Conservation (phyloP, 2,888 invertebrate species). For the Epistrophe eligans region DNA sequence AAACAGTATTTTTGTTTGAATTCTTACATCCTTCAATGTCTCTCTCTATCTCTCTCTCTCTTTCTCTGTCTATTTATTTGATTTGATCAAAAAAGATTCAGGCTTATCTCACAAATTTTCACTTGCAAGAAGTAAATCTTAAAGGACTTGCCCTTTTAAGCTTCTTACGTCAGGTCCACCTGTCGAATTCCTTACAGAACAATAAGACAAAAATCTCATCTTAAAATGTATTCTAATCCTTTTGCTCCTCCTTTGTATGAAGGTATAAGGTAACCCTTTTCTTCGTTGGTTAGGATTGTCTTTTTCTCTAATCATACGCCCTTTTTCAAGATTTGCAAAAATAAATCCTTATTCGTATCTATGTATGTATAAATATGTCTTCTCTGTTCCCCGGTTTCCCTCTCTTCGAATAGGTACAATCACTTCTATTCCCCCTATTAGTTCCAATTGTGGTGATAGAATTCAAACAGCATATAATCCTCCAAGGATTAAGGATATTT, state of each 20-base stretch:
- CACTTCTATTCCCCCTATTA: constrained; percentile 56
- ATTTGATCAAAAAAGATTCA: constrained; percentile 27
- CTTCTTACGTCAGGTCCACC: constrained; percentile 65
- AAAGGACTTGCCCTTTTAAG: constrained; percentile 62
- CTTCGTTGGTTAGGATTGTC: background rate
- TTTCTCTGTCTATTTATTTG: background rate
- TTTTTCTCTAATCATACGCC: constrained; percentile 54
- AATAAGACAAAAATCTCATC: constrained; percentile 45
- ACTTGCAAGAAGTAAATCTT: constrained; percentile 49
- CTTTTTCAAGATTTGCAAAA: constrained; percentile 47
- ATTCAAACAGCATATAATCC: constrained; percentile 71
- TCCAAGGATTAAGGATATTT: constrained; percentile 70
- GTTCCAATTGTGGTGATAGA: constrained; percentile 69
- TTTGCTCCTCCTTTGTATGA: no score
- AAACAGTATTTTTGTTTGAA: background rate
- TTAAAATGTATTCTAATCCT: constrained; percentile 56
- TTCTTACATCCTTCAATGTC: background rate
- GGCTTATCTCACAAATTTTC: constrained; percentile 25
- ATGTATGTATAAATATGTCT: background rate
- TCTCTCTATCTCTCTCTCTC: background rate
- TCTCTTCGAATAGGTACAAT: background rate
- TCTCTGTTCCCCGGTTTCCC: background rate
- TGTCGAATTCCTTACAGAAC: constrained; percentile 53
- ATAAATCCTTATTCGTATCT: constrained; percentile 39
- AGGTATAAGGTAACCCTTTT: constrained; percentile 36